phyloP scores from a whole-genome alignment of 2,888 invertebrate genomes.

The Temnothorax ravouxi region DNA sequence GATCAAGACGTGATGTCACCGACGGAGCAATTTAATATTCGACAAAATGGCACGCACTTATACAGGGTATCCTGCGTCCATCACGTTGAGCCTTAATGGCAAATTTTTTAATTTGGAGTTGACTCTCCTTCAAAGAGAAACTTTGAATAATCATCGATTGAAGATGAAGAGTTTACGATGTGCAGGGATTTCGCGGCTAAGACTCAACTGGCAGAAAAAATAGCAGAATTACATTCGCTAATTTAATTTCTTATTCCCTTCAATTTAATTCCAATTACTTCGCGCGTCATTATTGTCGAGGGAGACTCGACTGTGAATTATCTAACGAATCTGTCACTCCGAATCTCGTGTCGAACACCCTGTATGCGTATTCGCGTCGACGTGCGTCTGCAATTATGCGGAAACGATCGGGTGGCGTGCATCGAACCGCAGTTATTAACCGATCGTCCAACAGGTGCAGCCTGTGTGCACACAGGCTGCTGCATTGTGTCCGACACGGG shows the following conservation, averaged over 20 bases:
- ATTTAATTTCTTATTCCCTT: background rate
- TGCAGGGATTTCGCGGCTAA: background rate
- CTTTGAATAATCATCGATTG: background rate
- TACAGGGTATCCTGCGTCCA: background rate
- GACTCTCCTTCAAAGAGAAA: background rate
- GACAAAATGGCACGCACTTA: background rate
- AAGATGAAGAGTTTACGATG: background rate
- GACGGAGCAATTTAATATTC: background rate
- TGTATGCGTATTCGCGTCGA: constrained; percentile 30
- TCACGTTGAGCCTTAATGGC: background rate
- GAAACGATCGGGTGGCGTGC: constrained; percentile 51
- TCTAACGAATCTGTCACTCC: background rate
- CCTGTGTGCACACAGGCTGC: constrained; percentile 38
- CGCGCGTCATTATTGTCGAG: too few relatives aligned
- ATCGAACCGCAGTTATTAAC: constrained; percentile 56
- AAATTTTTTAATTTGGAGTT: background rate
- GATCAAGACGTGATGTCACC: constrained; percentile 21
- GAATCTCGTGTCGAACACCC: constrained; percentile 32
- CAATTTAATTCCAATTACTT: background rate
- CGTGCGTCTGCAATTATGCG: constrained; percentile 45
- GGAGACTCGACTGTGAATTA: background rate
- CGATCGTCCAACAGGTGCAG: constrained; percentile 57
- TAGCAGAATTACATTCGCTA: background rate
- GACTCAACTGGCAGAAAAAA: background rate
- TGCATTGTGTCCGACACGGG: constrained; percentile 46